These are phyloP conservation scores for Parotocinclus haroldoi DNA, from an alignment of 2,797 vertebrate species.

Conservation along the genomic window DNA sequence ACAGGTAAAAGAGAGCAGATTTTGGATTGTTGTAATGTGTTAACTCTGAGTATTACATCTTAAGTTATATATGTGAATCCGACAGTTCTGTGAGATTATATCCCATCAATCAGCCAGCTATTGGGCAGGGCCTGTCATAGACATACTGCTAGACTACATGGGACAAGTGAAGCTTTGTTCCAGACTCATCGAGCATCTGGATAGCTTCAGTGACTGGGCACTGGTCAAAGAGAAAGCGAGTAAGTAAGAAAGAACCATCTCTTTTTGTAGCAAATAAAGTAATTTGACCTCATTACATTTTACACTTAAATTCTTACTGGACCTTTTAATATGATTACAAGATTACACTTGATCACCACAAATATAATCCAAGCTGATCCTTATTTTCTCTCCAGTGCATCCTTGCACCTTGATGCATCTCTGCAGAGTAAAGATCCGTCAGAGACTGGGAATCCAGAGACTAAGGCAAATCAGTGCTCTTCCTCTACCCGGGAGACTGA, in stretches of 20 bases:
- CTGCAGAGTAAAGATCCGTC: conserved; percentile 79
- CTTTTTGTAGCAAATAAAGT: too few species aligned
- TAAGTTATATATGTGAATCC: conserved; percentile 18
- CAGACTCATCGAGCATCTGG: conserved; percentile 77
- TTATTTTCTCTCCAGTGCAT: conserved; percentile 64
- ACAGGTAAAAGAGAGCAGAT: conserved; percentile 64
- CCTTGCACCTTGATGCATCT: conserved; percentile 81
- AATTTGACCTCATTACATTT: too few species aligned
- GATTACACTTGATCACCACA: not conserved
- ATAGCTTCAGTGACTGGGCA: conserved; percentile 78
- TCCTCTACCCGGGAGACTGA: conserved; percentile 76
- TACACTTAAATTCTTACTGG: too few species aligned
- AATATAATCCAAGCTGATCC: not conserved
- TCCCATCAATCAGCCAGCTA: conserved; percentile 66
- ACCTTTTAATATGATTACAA: not conserved
- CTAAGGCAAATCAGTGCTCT: conserved; percentile 69
- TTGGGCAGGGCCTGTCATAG: conserved; percentile 79
- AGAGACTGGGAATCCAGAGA: conserved; percentile 66
- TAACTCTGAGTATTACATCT: not conserved
- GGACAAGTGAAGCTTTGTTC: conserved; percentile 82
- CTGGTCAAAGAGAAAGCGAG: conserved; percentile 81
- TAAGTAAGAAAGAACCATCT: conserved; percentile 50
- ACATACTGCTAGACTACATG: conserved; percentile 84
- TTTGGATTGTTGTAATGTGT: too few species aligned
- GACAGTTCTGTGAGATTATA: conserved; percentile 87